phyloP scores from a whole-genome alignment of 2,113 vertebrate genomes.

The Lampris incognitus region DNA sequence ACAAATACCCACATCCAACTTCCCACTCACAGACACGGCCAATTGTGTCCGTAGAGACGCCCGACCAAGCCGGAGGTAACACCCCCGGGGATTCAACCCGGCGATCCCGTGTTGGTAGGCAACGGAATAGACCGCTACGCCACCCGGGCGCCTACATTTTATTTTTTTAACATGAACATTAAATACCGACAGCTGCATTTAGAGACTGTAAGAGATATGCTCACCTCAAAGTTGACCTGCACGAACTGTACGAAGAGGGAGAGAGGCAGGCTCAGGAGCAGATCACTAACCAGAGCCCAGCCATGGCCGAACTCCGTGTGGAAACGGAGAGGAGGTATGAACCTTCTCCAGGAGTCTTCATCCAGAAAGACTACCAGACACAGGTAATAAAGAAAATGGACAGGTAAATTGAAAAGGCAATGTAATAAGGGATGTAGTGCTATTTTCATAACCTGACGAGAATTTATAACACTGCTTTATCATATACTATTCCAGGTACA shows the following conservation, averaged over 20 bases:
- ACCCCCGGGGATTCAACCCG: too few species aligned
- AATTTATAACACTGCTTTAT: not conserved
- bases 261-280: conserved; percentile 92
- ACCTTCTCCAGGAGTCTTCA: conserved; percentile 88
- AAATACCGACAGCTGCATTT: too few species aligned
- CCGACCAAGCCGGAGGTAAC: too few species aligned
- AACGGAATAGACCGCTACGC: too few species aligned
- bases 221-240: conserved; percentile 95
- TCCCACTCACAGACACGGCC: too few species aligned
- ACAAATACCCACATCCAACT: too few species aligned
- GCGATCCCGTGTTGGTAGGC: too few species aligned
- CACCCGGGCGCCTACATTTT: too few species aligned
- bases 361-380: conserved; percentile 84
- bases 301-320: conserved; percentile 87
- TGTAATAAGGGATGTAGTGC: too few species aligned
- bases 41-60: too few species aligned
- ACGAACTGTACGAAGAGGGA: conserved; percentile 92
- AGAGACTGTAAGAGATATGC: not conserved
- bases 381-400: conserved; percentile 7
- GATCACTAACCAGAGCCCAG: conserved; percentile 91
- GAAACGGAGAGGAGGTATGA: conserved; percentile 85
- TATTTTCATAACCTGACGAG: not conserved
- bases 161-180: too few species aligned
- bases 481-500: not conserved
- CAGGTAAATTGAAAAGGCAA: not conserved